A percentile compares a stretch with the other conserved stretches of the same genome.
These are phyloP conservation scores for Acanthococcus lagerstroemiae DNA, from an alignment of 2,888 invertebrate genomes.

Conservation along the genomic window DNA sequence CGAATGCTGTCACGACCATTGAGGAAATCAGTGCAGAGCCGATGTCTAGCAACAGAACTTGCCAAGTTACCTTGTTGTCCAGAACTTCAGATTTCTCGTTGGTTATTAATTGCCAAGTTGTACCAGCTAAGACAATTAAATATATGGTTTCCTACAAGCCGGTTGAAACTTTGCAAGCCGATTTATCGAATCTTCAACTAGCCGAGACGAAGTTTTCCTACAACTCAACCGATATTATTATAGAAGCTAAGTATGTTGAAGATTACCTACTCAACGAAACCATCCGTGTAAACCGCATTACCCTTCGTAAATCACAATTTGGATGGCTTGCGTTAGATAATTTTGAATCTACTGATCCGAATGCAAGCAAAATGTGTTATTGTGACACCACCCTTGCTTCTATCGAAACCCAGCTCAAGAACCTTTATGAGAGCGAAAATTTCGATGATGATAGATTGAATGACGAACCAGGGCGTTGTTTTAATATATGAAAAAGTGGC, in stretches of 20 bases:
- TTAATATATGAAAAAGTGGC: too few relatives aligned
- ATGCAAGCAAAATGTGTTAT: too few relatives aligned
- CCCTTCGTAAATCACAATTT: background rate
- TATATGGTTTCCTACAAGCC: background rate
- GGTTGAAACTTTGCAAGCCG: background rate
- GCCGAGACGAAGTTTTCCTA: background rate
- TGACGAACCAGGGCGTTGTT: too few relatives aligned
- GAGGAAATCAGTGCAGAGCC: background rate
- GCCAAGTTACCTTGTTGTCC: background rate
- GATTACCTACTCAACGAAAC: background rate
- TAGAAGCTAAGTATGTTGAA: background rate
- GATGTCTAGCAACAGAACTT: background rate
- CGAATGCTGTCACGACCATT: background rate
- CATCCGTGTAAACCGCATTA: background rate
- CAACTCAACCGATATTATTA: background rate
- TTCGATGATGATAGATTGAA: too few relatives aligned
- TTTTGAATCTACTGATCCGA: too few relatives aligned
- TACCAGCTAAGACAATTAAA: background rate
- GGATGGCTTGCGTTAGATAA: background rate
- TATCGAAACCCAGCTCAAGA: too few relatives aligned
- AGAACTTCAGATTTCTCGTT: background rate
- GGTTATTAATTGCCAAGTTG: background rate
- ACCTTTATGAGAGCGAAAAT: too few relatives aligned
- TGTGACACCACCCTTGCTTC: too few relatives aligned
- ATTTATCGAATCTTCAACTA: background rate